Base-by-base conservation (phyloP, 64 coral and sea anemone species). In the Pocillopora damicornis region DNA sequence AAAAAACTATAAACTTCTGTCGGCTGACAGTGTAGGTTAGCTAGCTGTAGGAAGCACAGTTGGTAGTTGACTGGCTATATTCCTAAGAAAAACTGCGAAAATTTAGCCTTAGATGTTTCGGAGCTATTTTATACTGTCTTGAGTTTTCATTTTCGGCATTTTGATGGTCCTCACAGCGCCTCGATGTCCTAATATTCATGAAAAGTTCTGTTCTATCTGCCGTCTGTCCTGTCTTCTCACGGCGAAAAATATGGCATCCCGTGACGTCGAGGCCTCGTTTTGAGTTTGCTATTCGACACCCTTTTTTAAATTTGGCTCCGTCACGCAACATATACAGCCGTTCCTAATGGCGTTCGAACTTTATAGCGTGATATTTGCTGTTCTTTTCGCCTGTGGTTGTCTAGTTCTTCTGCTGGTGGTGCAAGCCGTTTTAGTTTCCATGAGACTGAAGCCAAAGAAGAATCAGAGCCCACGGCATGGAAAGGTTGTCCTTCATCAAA, bases 91-190 rank as follows among this genome's bases (percentile, higher is more conserved):
- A 20, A 59, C 57, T 64, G 64, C 20, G 9, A 82, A 14, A 36
- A 36, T 82, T 64, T 16, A 15, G 9, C 26, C 59, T 18, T 20
- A 82, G 38, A 64, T 64, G 0, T 35, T 22, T 58, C 7, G 18
- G 3, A 16, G 15, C 36, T 86, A 91, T 91, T 82, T 86, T 86
- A 91, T 22, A 56, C 62, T 60, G 22, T 86, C 81, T 91, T 72
- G 36, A 38, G 77, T 18, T 75, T 91, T 91, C 81, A 86, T 77
- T 73, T 91, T 91, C 51, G 68, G 75, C 89, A 91, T 91, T 58
- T 51, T 91, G 81, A 63, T 61, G 59, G 60, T 82, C 80, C 22
- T 23, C 12, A 59, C 16, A 79, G 58, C 75, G 58, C 61, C 82
- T n/a, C 20, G n/a, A 63, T 22, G 34, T 82, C 7, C 30, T 36